Conservation (phyloP, 2,113 vertebrate species). For the Ochotona curzoniae region DNA sequence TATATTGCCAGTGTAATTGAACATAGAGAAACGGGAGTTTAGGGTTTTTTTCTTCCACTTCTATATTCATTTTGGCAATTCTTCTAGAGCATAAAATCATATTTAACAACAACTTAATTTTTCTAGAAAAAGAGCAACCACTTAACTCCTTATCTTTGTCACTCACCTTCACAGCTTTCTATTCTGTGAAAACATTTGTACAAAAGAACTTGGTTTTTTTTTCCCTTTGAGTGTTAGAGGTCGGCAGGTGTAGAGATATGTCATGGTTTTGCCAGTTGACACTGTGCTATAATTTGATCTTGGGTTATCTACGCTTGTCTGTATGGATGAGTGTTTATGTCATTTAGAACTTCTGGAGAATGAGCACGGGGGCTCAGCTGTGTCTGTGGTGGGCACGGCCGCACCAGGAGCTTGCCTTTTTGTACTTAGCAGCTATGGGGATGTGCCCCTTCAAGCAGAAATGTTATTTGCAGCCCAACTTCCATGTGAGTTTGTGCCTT, state of each 20-base stretch:
- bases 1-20: not conserved
- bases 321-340: not conserved
- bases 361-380: not conserved
- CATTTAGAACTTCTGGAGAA: not conserved
- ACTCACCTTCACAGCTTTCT: not conserved
- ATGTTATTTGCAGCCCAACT: not conserved
- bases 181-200: not conserved
- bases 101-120: not conserved
- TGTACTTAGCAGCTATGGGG: not conserved
- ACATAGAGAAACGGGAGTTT: not conserved
- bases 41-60: not conserved
- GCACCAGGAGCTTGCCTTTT: not conserved
- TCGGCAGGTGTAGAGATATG: not conserved
- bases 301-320: not conserved
- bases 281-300: not conserved
- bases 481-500: not conserved
- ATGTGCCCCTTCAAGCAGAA: not conserved
- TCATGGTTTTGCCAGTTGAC: not conserved
- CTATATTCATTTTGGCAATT: constrained; percentile 51
- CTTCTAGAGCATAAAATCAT: not conserved
- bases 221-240: not conserved
- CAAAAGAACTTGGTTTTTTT: not conserved
- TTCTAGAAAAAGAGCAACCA: not conserved
- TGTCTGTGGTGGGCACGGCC: not conserved
- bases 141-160: not conserved